Evolutionary conservation across 2,888 invertebrate genomes (phyloP).

Genomic region (Hemithea aestivaria): DNA sequence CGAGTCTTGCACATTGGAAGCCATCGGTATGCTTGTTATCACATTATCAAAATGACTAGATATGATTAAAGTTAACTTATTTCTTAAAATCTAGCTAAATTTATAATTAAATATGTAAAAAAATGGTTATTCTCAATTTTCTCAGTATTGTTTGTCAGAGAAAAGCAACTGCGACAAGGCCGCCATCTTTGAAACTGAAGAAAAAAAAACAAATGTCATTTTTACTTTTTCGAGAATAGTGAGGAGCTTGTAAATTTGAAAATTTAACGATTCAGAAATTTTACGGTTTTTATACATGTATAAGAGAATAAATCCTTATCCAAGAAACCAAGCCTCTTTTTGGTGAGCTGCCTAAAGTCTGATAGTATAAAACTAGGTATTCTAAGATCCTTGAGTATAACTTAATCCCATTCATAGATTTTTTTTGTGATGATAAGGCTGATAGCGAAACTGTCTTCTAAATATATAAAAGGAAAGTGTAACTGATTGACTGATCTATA

Average conservation of each 20-base stretch:
- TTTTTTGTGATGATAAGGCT: no score
- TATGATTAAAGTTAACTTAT: constrained; percentile 41
- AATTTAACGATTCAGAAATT: constrained; percentile 5
- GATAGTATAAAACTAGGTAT: no score
- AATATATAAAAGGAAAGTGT: no score
- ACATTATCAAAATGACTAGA: constrained; percentile 74
- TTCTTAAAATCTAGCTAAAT: constrained; percentile 36
- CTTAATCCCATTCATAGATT: no score
- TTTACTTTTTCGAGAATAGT: constrained; percentile 28
- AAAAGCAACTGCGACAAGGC: constrained; percentile 76
- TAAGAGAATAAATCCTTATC: no score
- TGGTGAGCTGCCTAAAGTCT: no score
- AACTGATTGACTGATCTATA: no score
- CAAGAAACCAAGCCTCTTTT: no score
- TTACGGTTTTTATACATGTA: no score
- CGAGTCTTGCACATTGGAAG: constrained; percentile 74
- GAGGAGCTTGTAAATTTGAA: constrained; percentile 23
- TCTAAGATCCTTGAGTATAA: no score
- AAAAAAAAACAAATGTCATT: constrained; percentile 46
- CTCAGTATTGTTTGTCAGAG: constrained; percentile 73
- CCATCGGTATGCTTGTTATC: constrained; percentile 74
- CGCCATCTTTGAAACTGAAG: constrained; percentile 75
- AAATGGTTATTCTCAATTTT: constrained; percentile 64
- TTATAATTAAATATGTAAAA: constrained; percentile 47
- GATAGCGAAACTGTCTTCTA: no score